Conservation (phyloP, 53 echinoderm and acorn worm genomes). For the Mesocentrotus franciscanus region DNA sequence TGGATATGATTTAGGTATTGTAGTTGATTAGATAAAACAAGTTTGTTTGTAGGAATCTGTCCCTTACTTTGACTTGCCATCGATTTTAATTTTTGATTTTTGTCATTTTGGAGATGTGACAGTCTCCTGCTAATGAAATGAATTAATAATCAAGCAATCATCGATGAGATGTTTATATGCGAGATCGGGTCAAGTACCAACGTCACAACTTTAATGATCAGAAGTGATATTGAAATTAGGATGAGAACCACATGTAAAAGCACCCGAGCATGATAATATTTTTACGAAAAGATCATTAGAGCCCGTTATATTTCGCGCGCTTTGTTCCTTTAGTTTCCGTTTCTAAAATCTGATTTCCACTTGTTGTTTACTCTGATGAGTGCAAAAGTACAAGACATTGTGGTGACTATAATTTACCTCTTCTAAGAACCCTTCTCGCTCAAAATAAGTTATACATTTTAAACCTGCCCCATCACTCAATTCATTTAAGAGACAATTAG, state of each 20-base stretch:
- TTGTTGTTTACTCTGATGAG: no score
- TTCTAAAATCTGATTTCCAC: no score
- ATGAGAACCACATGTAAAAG: background rate
- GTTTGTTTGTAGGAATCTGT: background rate
- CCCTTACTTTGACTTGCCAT: background rate
- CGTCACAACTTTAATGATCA: background rate
- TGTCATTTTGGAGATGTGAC: background rate
- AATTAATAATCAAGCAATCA: conserved; percentile 21
- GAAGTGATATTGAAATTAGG: background rate
- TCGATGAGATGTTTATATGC: background rate
- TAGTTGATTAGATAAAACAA: background rate
- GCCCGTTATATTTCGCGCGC: no score
- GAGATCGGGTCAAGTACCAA: background rate
- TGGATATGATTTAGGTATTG: background rate
- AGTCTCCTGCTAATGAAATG: background rate
- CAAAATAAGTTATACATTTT: no score
- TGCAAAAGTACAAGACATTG: no score
- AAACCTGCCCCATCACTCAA: no score
- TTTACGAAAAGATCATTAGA: background rate
- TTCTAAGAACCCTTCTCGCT: no score
- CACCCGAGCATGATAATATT: background rate
- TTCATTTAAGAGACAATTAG: no score
- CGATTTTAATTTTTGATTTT: background rate
- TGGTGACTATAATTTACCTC: no score
- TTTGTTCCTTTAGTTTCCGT: no score